Conservation (phyloP, 2,797 vertebrate species). For the Aphelocoma californica region DNA sequence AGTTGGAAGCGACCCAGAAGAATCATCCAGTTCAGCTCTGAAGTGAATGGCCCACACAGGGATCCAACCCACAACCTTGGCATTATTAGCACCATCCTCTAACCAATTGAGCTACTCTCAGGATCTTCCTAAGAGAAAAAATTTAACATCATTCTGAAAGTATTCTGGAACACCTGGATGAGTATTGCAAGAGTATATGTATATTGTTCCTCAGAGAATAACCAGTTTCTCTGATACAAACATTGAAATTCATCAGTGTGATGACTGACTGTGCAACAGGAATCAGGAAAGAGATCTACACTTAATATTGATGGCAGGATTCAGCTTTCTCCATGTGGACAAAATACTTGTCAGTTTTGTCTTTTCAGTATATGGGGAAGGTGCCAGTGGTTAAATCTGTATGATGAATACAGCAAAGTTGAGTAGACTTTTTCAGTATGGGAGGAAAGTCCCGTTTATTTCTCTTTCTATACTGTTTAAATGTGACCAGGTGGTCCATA, state of each 20-base stretch:
- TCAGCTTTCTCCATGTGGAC: not conserved
- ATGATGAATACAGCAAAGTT: not conserved
- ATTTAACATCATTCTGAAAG: not conserved
- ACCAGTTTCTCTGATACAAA: not conserved
- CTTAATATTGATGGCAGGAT: not conserved
- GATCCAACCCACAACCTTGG: not conserved
- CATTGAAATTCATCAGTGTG: not conserved
- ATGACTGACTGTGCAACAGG: not conserved
- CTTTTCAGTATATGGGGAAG: not conserved
- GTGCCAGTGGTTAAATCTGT: not conserved
- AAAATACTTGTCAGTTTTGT: not conserved
- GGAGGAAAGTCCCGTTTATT: not conserved
- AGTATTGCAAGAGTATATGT: not conserved
- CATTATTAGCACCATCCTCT: not conserved
- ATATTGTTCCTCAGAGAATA: not conserved
- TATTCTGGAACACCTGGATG: not conserved
- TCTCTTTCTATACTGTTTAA: not conserved
- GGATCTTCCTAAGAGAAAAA: not conserved
- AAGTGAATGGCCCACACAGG: not conserved
- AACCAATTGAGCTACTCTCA: not conserved
- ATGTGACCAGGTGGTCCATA: not conserved
- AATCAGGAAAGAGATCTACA: not conserved
- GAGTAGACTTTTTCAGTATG: not conserved
- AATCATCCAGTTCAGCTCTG: not conserved
- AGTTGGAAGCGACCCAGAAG: not conserved